Evolutionary conservation across 2,888 invertebrate species (phyloP).

Genomic region (Sphinx pinastri): DNA sequence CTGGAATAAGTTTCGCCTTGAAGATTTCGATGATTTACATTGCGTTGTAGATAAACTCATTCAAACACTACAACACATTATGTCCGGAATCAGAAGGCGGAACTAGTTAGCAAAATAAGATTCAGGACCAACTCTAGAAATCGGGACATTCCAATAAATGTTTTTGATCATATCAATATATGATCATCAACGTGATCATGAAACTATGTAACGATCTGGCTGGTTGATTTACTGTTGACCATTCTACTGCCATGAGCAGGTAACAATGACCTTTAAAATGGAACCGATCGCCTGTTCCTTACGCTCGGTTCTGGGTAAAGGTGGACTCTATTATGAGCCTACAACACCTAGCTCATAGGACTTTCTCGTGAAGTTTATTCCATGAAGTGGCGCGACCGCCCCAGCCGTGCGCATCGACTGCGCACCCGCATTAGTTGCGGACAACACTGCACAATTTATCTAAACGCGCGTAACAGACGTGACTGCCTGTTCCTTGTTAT

Average conservation of each 20-base stretch:
- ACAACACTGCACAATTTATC: conserved; percentile 38
- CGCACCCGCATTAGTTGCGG: conserved; percentile 52
- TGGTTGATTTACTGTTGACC: neutral
- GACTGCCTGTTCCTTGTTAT: conserved; percentile 39
- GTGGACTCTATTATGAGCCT: conserved; percentile 43
- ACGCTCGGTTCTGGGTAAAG: conserved; percentile 27
- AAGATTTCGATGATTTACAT: too few relatives aligned
- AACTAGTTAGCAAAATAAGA: neutral
- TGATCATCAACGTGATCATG: neutral
- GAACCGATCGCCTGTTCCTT: neutral
- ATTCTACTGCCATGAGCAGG: neutral
- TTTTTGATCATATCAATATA: too few relatives aligned
- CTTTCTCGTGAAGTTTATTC: conserved; percentile 59
- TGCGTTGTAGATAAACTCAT: too few relatives aligned
- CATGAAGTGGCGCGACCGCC: conserved; percentile 53
- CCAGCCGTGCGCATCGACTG: conserved; percentile 48
- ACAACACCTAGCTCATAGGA: conserved; percentile 51
- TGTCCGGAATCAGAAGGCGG: neutral
- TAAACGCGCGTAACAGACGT: conserved; percentile 58
- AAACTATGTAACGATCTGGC: neutral
- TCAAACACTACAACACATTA: too few relatives aligned
- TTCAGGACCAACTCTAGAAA: neutral
- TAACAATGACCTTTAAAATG: neutral
- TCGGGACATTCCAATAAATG: too few relatives aligned
- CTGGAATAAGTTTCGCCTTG: too few relatives aligned